Evolutionary conservation across 1,140 invertebrate species (phyloP), one percentile per base, ranked within the genome.

Genomic region (Tetramorium parvispinum): DNA sequence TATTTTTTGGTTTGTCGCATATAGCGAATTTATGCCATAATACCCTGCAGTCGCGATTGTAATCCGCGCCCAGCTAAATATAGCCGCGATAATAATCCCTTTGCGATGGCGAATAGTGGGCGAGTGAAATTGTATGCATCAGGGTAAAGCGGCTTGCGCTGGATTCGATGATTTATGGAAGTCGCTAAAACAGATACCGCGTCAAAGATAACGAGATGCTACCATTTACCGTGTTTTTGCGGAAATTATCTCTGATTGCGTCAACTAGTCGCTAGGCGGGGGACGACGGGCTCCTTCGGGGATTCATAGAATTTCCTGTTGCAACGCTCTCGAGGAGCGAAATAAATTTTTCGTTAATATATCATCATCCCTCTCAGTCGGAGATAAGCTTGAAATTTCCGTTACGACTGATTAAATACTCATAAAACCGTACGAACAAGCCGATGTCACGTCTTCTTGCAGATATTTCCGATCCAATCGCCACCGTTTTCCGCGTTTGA

Each of bases 11-110:
- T 85, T 85, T 79, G 66, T 61, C 73, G 71, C 43, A 24, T 55
- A 63, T 79, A 61, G 59, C 61, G 59, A 87, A 90, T 89, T 87
- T 90, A 73, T 87, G 66, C 82, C 85, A 71, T 71, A 87, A 90
- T 89, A 87, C 79, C 81, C 88, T n/a, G n/a, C n/a, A 66, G 66
- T 87, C 57, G 59, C 68, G 85, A 78, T 85, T 59, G 66, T 73
- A 70, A 89, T 85, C 66, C 88, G 73, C 40, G n/a, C 63, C 32
- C 37, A 21, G 79, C 61, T 83, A 82, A 82, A 82, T 82, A 82
- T 70, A 66, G 8, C 53, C 24, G n/a, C 37, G 73, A 75, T 88
- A 57, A 88, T 85, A 68, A 70, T 66, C 79, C 79, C 24, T 24
- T 37, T 32, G 70, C 46, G 46, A 79, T 66, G 59, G 59, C 57